Evolutionary conservation across 2,113 vertebrate species (phyloP), one percentile per base, ranked within the genome.

Genomic region (Salvelinus sp.): DNA sequence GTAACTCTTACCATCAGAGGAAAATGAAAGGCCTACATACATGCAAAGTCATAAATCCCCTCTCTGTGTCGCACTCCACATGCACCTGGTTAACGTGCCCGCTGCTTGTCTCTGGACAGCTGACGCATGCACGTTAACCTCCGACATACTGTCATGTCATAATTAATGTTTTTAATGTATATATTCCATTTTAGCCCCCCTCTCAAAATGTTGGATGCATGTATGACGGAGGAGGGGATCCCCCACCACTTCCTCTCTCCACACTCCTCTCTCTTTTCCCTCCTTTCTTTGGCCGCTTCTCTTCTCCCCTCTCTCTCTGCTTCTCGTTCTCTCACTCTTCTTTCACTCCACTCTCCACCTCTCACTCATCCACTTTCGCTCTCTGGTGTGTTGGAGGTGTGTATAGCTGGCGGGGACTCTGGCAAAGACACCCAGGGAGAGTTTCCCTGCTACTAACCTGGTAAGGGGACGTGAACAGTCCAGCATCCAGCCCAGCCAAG

Each of bases 11-110:
- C 10, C 20, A 23, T n/a, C 20, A 47, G 44, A 25, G 38, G 20
- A 22, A 48, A 69, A 47, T 3, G 22, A 22, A 38, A 44, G 66
- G 66, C 14, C 14, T 50, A 38, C 38, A 38, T 50, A 14, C 14
- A 13, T 3, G 13, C 50, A 54, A 54, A 54, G 3, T 18, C 50
- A 18, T 18, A 18, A 54, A 54, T 54, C 14, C 14, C 3, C 22
- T 66, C 57, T 23, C 20, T 27, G 28, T n/a, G 12, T 27, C 6
- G 23, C 66, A n/a, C 66, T 28, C 60, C 20, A 67, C 70, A 88
- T 79, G 68, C 66, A n/a, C 38, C 74, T 85, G 79, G 88, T 80
- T 88, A 68, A 23, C 16, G 47, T 13, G 69, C 44, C 44, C 16
- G 62, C 68, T 54, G 70, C 83, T 67, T 18, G 70, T 58, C 69